Evolutionary conservation across 2,888 invertebrate genomes (phyloP).

Genomic region (Meghimatium bilineatum): DNA sequence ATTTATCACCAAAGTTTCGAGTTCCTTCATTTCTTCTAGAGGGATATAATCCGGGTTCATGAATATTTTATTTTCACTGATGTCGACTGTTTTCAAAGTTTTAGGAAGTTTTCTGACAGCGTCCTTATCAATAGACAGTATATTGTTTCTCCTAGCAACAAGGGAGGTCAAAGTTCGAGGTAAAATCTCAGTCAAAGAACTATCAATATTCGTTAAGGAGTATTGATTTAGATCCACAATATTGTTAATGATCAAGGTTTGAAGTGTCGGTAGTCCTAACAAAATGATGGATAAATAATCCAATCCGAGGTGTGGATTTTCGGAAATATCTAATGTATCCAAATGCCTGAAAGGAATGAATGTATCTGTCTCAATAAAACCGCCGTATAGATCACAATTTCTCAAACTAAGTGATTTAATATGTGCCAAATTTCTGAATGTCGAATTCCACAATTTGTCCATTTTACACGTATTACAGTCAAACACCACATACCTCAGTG

Average conservation of each 20-base stretch:
- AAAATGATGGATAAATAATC: neutral
- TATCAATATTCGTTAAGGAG: neutral
- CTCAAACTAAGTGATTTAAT: neutral
- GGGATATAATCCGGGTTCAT: neutral
- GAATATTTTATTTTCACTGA: neutral
- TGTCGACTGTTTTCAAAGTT: neutral
- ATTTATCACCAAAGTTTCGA: constrained; percentile 7
- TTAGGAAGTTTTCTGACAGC: constrained; percentile 2
- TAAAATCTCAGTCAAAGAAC: neutral
- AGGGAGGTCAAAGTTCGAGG: neutral
- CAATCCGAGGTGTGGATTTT: neutral
- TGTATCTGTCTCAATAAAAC: neutral
- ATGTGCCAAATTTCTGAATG: constrained; percentile 8
- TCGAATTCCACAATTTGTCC: neutral
- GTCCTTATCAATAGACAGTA: neutral
- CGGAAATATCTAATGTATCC: neutral
- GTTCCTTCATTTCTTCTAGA: neutral
- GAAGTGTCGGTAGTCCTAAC: neutral
- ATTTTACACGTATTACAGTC: neutral
- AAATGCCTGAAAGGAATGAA: neutral
- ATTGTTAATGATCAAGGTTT: neutral
- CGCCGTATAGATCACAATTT: neutral
- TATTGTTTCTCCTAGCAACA: neutral
- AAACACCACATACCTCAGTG: neutral
- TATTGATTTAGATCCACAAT: neutral